Percentiles rank a stretch among this genome's conserved stretches.
Evolutionary conservation across 2,113 vertebrate genomes (phyloP).

Genomic region (Colinus virginianus): DNA sequence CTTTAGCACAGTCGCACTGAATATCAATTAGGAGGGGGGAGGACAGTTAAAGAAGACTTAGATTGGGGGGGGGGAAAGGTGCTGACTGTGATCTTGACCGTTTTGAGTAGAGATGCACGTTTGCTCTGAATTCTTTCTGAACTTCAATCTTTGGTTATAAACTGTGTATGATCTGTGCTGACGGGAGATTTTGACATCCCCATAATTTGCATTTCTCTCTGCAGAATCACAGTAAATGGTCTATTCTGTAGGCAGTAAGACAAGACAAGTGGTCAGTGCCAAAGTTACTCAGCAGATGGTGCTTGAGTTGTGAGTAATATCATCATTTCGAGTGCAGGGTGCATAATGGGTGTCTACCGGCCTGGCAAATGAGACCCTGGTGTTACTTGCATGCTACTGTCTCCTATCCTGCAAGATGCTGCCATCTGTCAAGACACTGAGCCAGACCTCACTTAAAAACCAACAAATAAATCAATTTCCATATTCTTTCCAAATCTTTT

Average conservation of each 20-base stretch:
- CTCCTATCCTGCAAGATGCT: constrained; percentile 40
- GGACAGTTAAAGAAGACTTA: constrained; percentile 25
- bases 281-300: constrained; percentile 71
- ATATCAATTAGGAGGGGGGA: constrained; percentile 68
- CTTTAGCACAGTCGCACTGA: constrained; percentile 57
- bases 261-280: constrained; percentile 61
- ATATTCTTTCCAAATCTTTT: background rate
- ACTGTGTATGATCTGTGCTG: background rate
- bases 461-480: background rate
- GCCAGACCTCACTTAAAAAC: constrained; percentile 9
- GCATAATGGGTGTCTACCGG: constrained; percentile 43
- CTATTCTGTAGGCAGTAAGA: background rate
- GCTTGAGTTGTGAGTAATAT: constrained; percentile 47
- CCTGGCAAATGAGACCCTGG: constrained; percentile 38
- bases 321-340: constrained; percentile 41
- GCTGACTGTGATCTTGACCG: background rate
- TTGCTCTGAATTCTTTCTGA: background rate
- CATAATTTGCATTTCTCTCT: background rate
- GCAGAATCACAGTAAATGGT: background rate
- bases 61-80: background rate
- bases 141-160: background rate
- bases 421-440: constrained; percentile 63
- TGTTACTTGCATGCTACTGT: background rate
- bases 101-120: background rate
- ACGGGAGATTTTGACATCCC: background rate